phyloP scores from a whole-genome alignment of 2,113 vertebrate genomes.

The Alethe diademata region DNA sequence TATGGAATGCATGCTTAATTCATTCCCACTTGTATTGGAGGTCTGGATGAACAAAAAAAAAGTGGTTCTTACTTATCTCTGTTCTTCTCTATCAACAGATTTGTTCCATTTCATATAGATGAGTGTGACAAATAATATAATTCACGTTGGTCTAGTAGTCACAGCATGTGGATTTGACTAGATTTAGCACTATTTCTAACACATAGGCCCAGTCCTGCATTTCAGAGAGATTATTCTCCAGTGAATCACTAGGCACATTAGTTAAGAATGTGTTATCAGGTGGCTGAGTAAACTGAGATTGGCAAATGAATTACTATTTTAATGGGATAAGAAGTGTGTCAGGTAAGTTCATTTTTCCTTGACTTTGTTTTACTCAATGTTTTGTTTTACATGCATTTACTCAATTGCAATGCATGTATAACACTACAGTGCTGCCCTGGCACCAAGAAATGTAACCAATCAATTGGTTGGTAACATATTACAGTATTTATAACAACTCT shows the following conservation, averaged over 20 bases:
- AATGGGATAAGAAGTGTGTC: slow-evolving; percentile 35
- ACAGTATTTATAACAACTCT: slow-evolving; percentile 24
- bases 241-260: background rate
- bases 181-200: background rate
- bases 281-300: background rate
- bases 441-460: slow-evolving; percentile 17
- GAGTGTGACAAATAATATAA: background rate
- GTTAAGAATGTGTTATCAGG: background rate
- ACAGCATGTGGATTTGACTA: background rate
- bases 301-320: slow-evolving; percentile 15
- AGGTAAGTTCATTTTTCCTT: slow-evolving; percentile 9
- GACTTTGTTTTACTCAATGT: slow-evolving; percentile 6
- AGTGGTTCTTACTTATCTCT: background rate
- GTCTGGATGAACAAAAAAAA: background rate
- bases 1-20: background rate
- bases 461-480: slow-evolving; percentile 30
- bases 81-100: background rate
- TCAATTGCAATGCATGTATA: background rate
- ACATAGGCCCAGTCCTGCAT: background rate
- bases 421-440: background rate
- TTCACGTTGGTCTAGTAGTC: background rate
- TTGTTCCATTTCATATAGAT: background rate
- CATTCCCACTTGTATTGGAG: background rate
- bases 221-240: background rate
- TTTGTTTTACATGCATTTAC: too few species aligned